Evolutionary conservation across 2,113 vertebrate genomes (phyloP).

Genomic region (Pseudopodoces humilis): DNA sequence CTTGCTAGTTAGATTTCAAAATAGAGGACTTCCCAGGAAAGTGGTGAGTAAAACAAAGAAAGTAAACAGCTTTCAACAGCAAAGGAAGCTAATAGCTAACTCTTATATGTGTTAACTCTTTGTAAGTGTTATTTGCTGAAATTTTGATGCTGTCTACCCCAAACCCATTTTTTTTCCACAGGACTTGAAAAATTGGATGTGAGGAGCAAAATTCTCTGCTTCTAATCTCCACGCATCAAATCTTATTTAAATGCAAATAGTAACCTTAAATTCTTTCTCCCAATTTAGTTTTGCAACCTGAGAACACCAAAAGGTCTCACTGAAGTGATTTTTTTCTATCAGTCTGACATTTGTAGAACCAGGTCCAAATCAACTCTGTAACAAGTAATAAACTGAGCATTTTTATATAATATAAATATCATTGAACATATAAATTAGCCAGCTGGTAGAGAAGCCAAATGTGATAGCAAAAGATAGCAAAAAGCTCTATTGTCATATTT

Average conservation of each 20-base stretch:
- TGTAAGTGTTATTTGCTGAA: not conserved
- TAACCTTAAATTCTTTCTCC: slow-evolving; percentile 9
- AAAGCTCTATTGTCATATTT: not conserved
- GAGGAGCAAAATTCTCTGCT: not conserved
- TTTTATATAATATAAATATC: slow-evolving; percentile 14
- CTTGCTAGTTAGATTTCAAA: not conserved
- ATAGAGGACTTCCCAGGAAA: not conserved
- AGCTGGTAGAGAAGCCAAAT: not conserved
- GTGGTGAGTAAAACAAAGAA: not conserved
- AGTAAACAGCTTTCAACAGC: not conserved
- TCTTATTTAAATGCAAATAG: slow-evolving; percentile 59
- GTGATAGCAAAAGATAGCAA: not conserved
- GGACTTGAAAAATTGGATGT: not conserved
- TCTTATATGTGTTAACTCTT: not conserved
- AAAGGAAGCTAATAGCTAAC: not conserved
- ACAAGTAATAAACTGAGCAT: not conserved
- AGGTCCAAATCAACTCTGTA: not conserved
- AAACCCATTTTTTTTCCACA: not conserved
- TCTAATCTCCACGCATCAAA: not conserved
- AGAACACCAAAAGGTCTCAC: not conserved
- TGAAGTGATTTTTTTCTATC: slow-evolving; percentile 1
- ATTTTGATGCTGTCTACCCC: not conserved
- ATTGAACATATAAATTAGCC: not conserved
- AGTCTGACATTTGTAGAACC: not conserved
- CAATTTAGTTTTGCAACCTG: not conserved